Evolutionary conservation across 2,113 vertebrate species (phyloP).

Genomic region (Anolis carolinensis): DNA sequence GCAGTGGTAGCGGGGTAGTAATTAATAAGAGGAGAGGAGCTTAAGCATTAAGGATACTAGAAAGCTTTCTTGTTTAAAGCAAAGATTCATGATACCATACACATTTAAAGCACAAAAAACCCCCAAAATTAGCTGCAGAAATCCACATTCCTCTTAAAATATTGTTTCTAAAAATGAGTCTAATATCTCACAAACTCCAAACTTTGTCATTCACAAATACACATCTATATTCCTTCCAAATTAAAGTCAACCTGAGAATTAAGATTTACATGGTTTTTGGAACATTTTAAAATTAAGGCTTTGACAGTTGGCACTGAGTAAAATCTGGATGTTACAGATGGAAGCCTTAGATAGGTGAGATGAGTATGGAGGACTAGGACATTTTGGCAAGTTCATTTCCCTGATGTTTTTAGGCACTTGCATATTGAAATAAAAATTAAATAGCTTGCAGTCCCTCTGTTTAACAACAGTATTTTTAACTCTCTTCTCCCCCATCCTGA

Average conservation of each 20-base stretch:
- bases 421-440: neutral
- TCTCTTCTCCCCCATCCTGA: neutral
- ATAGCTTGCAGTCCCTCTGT: neutral
- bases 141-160: neutral
- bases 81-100: neutral
- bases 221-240: neutral
- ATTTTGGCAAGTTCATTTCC: neutral
- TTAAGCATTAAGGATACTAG: constrained; percentile 29
- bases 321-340: neutral
- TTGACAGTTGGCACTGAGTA: neutral
- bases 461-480: neutral
- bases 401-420: neutral
- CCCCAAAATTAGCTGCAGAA: neutral
- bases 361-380: neutral
- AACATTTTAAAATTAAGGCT: neutral
- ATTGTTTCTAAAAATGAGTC: neutral
- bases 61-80: neutral
- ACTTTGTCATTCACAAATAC: neutral
- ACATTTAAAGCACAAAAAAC: neutral
- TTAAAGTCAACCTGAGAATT: neutral
- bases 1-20: constrained; percentile 38
- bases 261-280: neutral
- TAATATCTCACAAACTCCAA: neutral
- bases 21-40: constrained; percentile 39
- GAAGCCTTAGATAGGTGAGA: neutral